Percentiles rank a stretch among this genome's conserved stretches.
Conservation (phyloP, 2,113 vertebrate species). For the Sylvietta virens region DNA sequence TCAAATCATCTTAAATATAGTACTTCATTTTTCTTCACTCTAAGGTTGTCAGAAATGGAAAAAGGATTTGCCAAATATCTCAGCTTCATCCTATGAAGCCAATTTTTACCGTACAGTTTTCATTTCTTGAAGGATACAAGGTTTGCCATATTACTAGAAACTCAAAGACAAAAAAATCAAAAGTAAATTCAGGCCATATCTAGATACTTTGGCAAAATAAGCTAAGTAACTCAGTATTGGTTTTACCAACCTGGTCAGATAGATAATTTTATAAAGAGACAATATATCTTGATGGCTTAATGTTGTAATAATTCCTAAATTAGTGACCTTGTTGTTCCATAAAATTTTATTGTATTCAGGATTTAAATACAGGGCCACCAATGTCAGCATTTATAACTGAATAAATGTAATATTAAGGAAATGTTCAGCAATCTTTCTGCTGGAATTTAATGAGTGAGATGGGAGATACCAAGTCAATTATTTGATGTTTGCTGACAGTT, state of each 20-base stretch:
- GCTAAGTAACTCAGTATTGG: background rate
- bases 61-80: background rate
- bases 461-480: background rate
- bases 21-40: background rate
- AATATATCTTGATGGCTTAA: background rate
- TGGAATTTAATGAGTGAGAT: background rate
- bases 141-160: background rate
- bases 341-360: background rate
- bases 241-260: background rate
- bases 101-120: background rate
- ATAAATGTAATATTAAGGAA: background rate
- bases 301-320: background rate
- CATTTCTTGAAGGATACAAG: background rate
- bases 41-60: background rate
- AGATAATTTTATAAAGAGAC: background rate
- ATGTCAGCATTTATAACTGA: background rate
- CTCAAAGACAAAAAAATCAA: background rate
- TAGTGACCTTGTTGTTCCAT: background rate
- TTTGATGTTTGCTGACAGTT: background rate
- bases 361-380: background rate
- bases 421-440: background rate
- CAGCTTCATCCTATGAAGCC: fast-evolving
- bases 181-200: background rate
- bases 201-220: background rate
- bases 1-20: background rate